Base-by-base conservation (phyloP, 2,797 vertebrate species). In the Mormyrops boulengeri region DNA sequence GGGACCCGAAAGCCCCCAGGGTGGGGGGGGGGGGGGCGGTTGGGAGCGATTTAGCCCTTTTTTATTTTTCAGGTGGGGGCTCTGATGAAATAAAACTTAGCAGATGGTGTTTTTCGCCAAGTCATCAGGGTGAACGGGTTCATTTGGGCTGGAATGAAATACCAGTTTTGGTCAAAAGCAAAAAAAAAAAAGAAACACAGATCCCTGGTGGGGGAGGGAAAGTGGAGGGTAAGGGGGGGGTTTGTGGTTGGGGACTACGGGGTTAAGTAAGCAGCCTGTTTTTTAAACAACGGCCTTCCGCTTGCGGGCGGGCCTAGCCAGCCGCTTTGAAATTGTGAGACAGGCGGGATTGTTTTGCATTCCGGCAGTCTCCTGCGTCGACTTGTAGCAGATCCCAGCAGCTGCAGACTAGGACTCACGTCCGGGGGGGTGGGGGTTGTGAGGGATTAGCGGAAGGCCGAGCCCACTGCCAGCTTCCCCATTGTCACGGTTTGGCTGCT, bases 361-460 rank as follows among this genome's bases (percentile, higher is more conserved):
- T 94, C 93, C 94, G 93, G 94, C 92, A 93, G 91, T 94, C 93
- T 93, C 93, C 94, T 94, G 95, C 94, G 93, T 95, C 95, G 95
- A 95, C 94, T 95, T 95, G 95, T 94, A 96, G 95, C 94, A 95
- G 95, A 95, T 94, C 94, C 94, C 92, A 92, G 94, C 93, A 94
- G 94, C 94, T 92, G n/a, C 17, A 26, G 14, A 77, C 69, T 34
- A 30, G 49, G 49, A 19, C 50, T 88, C 66, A 38, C 47, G 88
- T 30, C 49, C 50, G 2, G 12, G 60, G 87, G 6, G 17, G n/a
- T 6, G 26, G 26, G n/a, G 22, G 47, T 17, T 50, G 47, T 11
- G 34, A 2, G 55, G 86, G 34, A 60, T 88, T 88, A 69, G 34
- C 17, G 87, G 41, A 69, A 93, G 92, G 92, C 89, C 88, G 90